These are phyloP conservation scores for Pachymerium ferrugineum DNA, from an alignment of 2,888 invertebrate genomes.

Conservation along the genomic window DNA sequence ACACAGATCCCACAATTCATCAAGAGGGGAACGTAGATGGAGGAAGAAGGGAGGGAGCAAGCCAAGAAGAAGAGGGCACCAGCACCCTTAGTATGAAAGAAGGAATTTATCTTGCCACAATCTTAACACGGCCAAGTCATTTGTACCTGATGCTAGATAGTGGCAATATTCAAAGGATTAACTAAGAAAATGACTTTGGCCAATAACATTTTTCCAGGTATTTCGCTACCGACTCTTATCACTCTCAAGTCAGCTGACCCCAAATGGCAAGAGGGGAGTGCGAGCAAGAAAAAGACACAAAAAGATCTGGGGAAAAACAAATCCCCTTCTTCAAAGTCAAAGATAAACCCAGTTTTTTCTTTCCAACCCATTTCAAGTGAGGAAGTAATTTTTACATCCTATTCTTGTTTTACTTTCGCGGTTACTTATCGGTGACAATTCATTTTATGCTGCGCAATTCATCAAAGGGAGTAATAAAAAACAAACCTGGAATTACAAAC, in stretches of 20 bases:
- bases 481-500: not conserved
- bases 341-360: not conserved
- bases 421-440: too few relatives aligned
- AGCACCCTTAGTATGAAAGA: constrained; percentile 17
- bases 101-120: constrained; percentile 23
- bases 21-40: constrained; percentile 13
- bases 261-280: not conserved
- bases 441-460: too few relatives aligned
- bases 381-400: not conserved
- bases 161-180: constrained; percentile 27
- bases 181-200: constrained; percentile 9
- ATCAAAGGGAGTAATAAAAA: not conserved
- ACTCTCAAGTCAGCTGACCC: constrained; percentile 1
- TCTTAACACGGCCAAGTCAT: constrained; percentile 21
- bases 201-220: constrained; percentile 14
- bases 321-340: constrained; percentile 25
- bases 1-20: constrained; percentile 22
- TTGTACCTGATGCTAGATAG: constrained; percentile 17
- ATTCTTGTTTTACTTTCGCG: not conserved
- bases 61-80: constrained; percentile 5
- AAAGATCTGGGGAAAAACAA: constrained; percentile 17
- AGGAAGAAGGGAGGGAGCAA: not conserved
- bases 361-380: not conserved
- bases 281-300: too few relatives aligned
- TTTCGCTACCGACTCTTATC: not conserved